These are phyloP conservation scores for Resseliella maxima DNA, from an alignment of 2,888 invertebrate species.

Conservation along the genomic window DNA sequence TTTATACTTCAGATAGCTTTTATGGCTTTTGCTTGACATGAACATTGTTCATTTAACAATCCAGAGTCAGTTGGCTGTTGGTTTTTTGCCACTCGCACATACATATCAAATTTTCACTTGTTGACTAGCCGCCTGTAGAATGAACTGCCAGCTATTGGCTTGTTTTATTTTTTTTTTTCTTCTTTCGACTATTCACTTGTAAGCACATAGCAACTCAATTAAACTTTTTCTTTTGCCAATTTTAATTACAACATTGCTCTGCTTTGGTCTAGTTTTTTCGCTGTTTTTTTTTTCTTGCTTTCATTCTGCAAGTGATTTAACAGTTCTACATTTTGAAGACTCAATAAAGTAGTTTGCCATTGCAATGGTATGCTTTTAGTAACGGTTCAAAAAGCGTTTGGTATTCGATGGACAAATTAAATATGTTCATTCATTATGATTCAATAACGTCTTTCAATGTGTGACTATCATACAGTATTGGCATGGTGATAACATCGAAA, in stretches of 20 bases:
- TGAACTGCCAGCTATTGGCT: neutral
- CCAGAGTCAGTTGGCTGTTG: no score
- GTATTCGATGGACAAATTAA: neutral
- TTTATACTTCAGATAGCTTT: neutral
- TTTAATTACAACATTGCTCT: constrained; percentile 37
- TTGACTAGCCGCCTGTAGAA: neutral
- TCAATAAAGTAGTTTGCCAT: neutral
- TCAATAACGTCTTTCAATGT: neutral
- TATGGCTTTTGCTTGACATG: constrained; percentile 6
- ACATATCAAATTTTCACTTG: neutral
- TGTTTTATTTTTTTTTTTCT: neutral
- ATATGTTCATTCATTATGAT: neutral
- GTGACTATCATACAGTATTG: neutral
- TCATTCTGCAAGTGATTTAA: neutral
- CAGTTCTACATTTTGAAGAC: neutral
- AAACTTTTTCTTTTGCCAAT: constrained; percentile 26
- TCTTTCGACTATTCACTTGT: neutral
- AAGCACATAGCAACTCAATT: constrained; percentile 32
- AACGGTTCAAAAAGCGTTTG: neutral
- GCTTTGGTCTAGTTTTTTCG: constrained; percentile 46
- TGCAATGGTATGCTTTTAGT: neutral
- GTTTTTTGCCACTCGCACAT: no score
- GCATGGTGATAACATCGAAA: constrained; percentile 3
- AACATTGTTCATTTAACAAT: no score
- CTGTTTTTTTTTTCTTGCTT: no score